These are phyloP conservation scores for Pteronura brasiliensis DNA, from an alignment of 2,113 vertebrate genomes.

Conservation along the genomic window DNA sequence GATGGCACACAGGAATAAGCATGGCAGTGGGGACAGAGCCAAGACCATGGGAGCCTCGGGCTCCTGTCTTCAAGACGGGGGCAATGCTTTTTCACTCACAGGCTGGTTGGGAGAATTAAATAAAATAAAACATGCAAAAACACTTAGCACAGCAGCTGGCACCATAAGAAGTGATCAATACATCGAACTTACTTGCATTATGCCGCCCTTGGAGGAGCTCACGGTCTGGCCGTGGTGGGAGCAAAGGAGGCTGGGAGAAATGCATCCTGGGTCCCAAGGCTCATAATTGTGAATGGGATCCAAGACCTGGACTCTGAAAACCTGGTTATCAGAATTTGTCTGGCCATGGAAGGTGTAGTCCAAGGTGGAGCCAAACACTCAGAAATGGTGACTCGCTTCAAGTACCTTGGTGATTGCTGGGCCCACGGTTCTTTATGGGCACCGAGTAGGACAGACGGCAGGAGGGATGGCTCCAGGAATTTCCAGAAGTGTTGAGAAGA, in stretches of 20 bases:
- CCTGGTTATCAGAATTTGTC: not conserved
- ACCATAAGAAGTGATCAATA: not conserved
- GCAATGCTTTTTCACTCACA: not conserved
- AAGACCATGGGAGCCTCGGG: not conserved
- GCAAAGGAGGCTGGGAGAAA: not conserved
- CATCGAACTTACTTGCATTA: not conserved
- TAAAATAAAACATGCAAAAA: not conserved
- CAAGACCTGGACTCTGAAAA: not conserved
- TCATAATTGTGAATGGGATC: not conserved
- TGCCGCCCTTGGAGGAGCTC: not conserved
- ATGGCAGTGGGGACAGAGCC: not conserved
- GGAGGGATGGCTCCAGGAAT: not conserved
- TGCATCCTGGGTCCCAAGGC: accelerated
- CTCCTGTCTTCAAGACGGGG: not conserved
- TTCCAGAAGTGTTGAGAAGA: not conserved
- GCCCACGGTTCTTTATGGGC: not conserved
- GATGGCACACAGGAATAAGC: not conserved
- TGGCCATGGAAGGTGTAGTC: not conserved
- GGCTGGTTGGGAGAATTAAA: not conserved
- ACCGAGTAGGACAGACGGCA: not conserved
- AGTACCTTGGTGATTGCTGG: not conserved
- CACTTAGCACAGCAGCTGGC: not conserved
- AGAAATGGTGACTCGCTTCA: not conserved
- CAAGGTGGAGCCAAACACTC: not conserved
- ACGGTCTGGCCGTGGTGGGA: not conserved